These are phyloP conservation scores for Villa cingulata DNA, from an alignment of 2,888 invertebrate species.

Conservation along the genomic window DNA sequence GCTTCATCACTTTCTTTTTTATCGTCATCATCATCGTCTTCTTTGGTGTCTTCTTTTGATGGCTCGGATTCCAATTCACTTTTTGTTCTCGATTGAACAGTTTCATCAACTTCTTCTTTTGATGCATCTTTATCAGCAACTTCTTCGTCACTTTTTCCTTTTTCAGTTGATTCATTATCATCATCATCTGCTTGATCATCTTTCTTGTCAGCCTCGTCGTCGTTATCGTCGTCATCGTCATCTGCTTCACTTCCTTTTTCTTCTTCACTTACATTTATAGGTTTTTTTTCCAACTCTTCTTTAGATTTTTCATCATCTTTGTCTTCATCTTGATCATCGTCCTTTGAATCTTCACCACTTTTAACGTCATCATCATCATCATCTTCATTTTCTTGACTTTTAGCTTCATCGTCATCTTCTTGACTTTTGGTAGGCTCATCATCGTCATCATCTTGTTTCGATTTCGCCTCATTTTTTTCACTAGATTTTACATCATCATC, in stretches of 20 bases:
- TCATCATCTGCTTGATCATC: slow-evolving; percentile 17
- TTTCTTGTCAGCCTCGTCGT: slow-evolving; percentile 25
- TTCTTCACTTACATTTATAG: neutral
- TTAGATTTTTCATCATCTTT: slow-evolving; percentile 7
- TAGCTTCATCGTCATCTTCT: neutral
- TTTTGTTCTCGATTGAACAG: neutral
- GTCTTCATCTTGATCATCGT: slow-evolving; percentile 16
- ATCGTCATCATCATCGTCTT: slow-evolving; percentile 19
- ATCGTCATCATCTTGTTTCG: slow-evolving; percentile 20
- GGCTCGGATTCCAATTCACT: neutral
- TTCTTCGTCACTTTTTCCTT: neutral
- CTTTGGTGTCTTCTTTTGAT: neutral
- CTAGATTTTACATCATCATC: slow-evolving; percentile 21
- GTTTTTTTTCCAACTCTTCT: slow-evolving; percentile 8
- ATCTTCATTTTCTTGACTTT: slow-evolving; percentile 21
- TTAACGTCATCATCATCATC: slow-evolving; percentile 25
- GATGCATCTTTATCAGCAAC: too few species aligned
- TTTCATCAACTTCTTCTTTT: neutral
- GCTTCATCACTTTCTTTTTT: slow-evolving; percentile 34
- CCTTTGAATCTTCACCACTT: slow-evolving; percentile 26
- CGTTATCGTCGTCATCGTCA: slow-evolving; percentile 19
- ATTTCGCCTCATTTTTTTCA: slow-evolving; percentile 17
- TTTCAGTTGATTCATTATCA: slow-evolving; percentile 6
- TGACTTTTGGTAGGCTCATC: slow-evolving; percentile 31
- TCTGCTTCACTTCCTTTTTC: slow-evolving; percentile 20